Percentiles rank a stretch among this genome's conserved stretches.
Evolutionary conservation across 2,888 invertebrate genomes (phyloP).

Genomic region (Tuta absoluta): DNA sequence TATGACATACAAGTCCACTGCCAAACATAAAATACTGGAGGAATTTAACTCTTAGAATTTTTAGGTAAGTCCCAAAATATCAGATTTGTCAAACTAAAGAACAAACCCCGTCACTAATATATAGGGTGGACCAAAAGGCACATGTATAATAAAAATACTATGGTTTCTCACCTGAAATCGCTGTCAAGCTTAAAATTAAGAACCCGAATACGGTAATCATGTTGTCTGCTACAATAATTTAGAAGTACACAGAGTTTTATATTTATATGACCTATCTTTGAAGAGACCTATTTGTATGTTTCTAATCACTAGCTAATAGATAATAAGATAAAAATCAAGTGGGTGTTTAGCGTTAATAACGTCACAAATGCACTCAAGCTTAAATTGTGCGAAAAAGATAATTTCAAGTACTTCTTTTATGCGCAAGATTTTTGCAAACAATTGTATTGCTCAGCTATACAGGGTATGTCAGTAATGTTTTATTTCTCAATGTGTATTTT

Average conservation of each 20-base stretch:
- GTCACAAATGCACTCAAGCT: not conserved
- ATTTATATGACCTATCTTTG: conserved; percentile 24
- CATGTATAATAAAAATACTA: not conserved
- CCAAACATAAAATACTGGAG: no score
- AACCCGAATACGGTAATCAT: conserved; percentile 37
- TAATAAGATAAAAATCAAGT: conserved; percentile 19
- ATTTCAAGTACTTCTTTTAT: not conserved
- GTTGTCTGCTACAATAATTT: not conserved
- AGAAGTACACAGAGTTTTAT: not conserved
- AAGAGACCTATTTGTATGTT: conserved; percentile 27
- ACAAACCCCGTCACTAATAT: no score
- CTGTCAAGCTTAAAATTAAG: conserved; percentile 37
- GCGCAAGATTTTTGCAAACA: not conserved
- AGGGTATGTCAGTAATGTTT: no score
- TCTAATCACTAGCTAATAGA: conserved; percentile 1
- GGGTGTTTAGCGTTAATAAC: not conserved
- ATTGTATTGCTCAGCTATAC: not conserved
- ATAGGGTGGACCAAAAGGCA: no score
- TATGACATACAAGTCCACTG: no score
- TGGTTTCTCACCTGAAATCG: conserved; percentile 41
- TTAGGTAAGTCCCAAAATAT: no score
- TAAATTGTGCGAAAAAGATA: not conserved
- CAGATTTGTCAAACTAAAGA: no score
- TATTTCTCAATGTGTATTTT: no score
- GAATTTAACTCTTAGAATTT: no score